These are phyloP conservation scores for Heliangelus exortis DNA, from an alignment of 2,797 vertebrate genomes.

Conservation along the genomic window DNA sequence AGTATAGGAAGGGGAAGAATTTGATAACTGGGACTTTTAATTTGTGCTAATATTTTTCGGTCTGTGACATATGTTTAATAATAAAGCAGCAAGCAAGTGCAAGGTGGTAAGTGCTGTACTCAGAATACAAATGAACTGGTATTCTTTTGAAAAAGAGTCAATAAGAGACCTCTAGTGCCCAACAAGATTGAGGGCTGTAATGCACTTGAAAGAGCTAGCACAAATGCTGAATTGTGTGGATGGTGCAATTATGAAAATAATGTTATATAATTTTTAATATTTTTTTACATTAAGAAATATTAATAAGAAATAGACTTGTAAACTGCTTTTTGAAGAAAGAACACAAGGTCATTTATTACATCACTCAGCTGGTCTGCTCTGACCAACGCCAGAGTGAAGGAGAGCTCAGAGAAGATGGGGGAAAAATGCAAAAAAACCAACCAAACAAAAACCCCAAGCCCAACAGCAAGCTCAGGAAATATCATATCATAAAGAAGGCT, in stretches of 20 bases:
- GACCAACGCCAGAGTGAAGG: neutral
- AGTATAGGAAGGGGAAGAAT: neutral
- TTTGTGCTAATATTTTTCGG: neutral
- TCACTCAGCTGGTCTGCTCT: neutral
- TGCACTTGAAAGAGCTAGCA: neutral
- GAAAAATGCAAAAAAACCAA: neutral
- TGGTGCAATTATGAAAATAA: neutral
- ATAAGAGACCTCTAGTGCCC: slow-evolving; percentile 34
- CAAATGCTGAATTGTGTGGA: neutral
- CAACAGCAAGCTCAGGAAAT: neutral
- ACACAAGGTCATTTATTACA: neutral
- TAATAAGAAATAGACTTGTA: neutral
- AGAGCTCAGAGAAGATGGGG: neutral
- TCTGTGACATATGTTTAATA: neutral
- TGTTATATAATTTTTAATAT: neutral
- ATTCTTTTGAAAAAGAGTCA: neutral
- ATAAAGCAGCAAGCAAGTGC: neutral
- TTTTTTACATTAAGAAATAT: neutral
- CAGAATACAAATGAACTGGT: neutral
- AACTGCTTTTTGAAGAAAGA: neutral
- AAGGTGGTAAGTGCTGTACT: neutral
- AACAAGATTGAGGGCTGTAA: neutral
- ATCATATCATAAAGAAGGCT: neutral
- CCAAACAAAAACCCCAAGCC: neutral
- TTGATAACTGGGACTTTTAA: neutral